These are phyloP conservation scores for Spicauda simplicius DNA, from an alignment of 2,888 invertebrate genomes.

Conservation along the genomic window DNA sequence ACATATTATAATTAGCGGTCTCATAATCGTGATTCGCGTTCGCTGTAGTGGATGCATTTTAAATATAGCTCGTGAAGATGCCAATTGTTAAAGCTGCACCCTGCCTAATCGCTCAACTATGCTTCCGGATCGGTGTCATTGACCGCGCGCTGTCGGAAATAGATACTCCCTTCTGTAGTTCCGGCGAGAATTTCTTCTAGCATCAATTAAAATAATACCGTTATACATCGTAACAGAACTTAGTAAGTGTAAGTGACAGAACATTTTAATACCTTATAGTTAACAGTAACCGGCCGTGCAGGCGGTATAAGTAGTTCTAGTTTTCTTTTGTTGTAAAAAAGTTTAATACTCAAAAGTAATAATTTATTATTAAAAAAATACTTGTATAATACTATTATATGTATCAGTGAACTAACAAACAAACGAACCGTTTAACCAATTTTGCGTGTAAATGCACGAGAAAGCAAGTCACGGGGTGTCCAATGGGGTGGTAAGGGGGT, in stretches of 20 bases:
- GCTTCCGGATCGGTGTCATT: constrained; percentile 72
- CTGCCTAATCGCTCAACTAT: constrained; percentile 63
- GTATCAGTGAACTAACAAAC: too few relatives aligned
- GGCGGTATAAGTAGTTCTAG: too few relatives aligned
- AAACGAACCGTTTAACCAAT: background rate
- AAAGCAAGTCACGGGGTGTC: constrained; percentile 11
- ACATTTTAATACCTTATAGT: background rate
- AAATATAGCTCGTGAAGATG: constrained; percentile 43
- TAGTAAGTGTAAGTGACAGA: background rate
- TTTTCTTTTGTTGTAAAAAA: too few relatives aligned
- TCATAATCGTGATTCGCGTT: background rate
- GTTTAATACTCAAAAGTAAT: too few relatives aligned
- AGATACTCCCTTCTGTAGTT: constrained; percentile 65
- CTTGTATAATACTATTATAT: too few relatives aligned
- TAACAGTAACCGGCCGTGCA: too few relatives aligned
- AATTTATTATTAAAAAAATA: too few relatives aligned
- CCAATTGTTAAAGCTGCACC: constrained; percentile 46
- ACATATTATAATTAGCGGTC: background rate
- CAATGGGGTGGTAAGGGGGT: background rate
- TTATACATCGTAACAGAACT: background rate
- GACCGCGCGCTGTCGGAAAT: constrained; percentile 73
- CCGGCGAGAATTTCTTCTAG: constrained; percentile 52
- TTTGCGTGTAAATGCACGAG: constrained; percentile 4
- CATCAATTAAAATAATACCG: constrained; percentile 11
- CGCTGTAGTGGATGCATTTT: background rate